Conservation (phyloP, 1,140 invertebrate genomes). For the Trachymyrmex septentrionalis region DNA sequence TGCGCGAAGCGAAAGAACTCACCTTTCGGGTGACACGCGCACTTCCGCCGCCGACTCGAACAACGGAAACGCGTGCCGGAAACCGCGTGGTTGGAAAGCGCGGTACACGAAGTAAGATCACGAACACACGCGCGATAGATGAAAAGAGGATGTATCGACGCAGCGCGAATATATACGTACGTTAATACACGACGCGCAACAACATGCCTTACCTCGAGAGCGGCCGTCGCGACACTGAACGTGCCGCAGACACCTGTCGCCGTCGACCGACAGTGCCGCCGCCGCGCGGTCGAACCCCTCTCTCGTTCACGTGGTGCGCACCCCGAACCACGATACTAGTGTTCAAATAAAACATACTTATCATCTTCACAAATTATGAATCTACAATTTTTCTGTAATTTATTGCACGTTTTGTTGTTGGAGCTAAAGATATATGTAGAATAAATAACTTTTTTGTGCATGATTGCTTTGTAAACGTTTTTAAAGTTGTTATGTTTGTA, state of each 20-base stretch:
- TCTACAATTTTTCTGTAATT: neutral
- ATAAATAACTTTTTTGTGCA: neutral
- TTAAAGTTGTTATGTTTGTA: neutral
- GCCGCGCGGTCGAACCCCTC: conserved; percentile 80
- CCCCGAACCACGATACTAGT: conserved; percentile 29
- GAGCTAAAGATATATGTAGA: neutral
- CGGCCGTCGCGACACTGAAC: conserved; percentile 86
- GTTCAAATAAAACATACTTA: neutral
- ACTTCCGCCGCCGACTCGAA: conserved; percentile 62
- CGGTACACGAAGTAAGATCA: neutral
- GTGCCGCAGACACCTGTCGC: conserved; percentile 83
- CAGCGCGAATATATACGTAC: conserved; percentile 27
- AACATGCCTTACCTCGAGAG: conserved; percentile 83
- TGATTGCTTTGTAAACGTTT: neutral
- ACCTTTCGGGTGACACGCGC: conserved; percentile 73
- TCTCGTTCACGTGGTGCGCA: conserved; percentile 52
- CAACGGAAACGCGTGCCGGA: conserved; percentile 66
- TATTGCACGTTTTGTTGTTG: neutral
- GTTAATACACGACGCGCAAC: conserved; percentile 58
- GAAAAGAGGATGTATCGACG: conserved; percentile 14
- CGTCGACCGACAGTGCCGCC: conserved; percentile 80
- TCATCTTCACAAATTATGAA: neutral
- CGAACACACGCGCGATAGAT: neutral
- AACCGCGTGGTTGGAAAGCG: conserved; percentile 9
- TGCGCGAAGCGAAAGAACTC: conserved; percentile 75